A percentile compares a stretch with the other conserved stretches of the same genome.
phyloP scores from a whole-genome alignment of 1,140 invertebrate genomes.

The Physella acuta region DNA sequence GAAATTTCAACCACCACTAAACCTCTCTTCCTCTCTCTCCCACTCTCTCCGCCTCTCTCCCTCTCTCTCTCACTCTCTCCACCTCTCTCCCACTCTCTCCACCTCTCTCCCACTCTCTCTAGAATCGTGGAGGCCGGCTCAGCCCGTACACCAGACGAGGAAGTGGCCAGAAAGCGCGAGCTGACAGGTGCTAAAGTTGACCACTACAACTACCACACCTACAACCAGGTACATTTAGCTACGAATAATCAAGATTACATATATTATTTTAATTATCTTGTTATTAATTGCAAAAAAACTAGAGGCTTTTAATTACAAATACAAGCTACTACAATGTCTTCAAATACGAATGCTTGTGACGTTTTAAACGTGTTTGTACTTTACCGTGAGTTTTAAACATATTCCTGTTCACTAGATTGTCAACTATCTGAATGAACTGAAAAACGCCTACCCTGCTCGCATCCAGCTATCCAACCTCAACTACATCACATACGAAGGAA shows the following conservation, averaged over 20 bases:
- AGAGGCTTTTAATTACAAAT: no score
- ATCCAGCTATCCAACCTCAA: not conserved
- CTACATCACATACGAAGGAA: not conserved
- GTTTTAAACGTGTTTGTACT: not conserved
- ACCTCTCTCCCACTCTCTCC: not conserved
- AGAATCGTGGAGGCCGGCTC: not conserved
- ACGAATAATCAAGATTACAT: not conserved
- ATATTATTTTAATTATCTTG: not conserved
- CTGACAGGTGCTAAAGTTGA: not conserved
- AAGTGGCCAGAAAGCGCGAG: not conserved
- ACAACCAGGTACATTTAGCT: not conserved
- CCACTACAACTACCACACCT: not conserved
- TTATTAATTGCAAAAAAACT: no score
- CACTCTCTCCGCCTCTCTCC: not conserved
- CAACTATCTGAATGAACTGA: not conserved
- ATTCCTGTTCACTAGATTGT: not conserved
- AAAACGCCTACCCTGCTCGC: not conserved
- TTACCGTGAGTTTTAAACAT: no score
- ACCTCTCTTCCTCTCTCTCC: not conserved
- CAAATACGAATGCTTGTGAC: not conserved
- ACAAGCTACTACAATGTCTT: no score
- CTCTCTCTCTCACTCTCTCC: not conserved
- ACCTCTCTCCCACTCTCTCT: not conserved
- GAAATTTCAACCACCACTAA: not conserved
- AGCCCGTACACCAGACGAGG: constrained; percentile 3